Evolutionary conservation across 2,888 invertebrate species (phyloP).

Genomic region (Campaea margaritaria): DNA sequence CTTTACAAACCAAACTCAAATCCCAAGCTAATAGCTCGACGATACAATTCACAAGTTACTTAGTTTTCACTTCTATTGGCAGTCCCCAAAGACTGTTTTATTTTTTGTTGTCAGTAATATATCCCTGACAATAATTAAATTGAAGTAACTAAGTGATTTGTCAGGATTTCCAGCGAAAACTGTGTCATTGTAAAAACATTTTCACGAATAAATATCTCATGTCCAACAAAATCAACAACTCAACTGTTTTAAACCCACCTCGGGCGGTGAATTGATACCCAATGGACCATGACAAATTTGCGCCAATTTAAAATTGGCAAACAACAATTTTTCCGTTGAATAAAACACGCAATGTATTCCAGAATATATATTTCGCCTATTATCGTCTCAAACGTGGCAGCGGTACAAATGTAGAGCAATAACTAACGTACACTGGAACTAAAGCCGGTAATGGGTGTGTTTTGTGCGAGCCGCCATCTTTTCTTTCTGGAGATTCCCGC

Average conservation of each 20-base stretch:
- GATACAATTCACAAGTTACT: no score
- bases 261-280: slow-evolving; percentile 19
- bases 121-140: no score
- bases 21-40: no score
- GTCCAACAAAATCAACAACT: slow-evolving; percentile 8
- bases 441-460: slow-evolving; percentile 64
- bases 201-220: neutral
- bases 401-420: slow-evolving; percentile 57
- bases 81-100: no score
- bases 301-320: slow-evolving; percentile 23
- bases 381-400: slow-evolving; percentile 47
- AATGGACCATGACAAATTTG: slow-evolving; percentile 22
- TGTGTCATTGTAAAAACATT: no score
- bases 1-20: no score
- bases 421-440: slow-evolving; percentile 57
- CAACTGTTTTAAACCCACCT: slow-evolving; percentile 7
- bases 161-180: no score
- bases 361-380: slow-evolving; percentile 43
- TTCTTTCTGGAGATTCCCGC: slow-evolving; percentile 55
- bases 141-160: no score
- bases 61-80: no score
- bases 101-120: no score
- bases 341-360: slow-evolving; percentile 28
- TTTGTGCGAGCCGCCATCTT: slow-evolving; percentile 60
- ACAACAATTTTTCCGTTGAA: slow-evolving; percentile 26